Conservation (phyloP, 2,888 invertebrate species). For the Agonum fuliginosum region DNA sequence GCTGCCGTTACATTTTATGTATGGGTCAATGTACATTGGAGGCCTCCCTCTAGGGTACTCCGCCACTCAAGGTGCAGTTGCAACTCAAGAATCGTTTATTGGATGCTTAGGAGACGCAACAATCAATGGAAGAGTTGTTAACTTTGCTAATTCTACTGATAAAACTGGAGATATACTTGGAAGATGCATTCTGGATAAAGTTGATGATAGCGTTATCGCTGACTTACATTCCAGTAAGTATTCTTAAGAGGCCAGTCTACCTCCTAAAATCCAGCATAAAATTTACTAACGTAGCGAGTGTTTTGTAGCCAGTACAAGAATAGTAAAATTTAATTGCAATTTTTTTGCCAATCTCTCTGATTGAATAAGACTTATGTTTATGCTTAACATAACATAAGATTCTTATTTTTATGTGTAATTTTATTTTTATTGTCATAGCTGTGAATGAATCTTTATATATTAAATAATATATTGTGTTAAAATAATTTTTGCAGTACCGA, state of each 20-base stretch:
- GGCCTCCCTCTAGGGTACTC: conserved; percentile 82
- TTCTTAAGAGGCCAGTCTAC: too few relatives aligned
- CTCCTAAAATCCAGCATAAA: too few relatives aligned
- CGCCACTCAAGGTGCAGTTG: conserved; percentile 75
- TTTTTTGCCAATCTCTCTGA: background rate
- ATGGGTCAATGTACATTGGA: conserved; percentile 89
- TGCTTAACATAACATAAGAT: too few relatives aligned
- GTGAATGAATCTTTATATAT: too few relatives aligned
- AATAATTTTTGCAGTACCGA: conserved; percentile 41
- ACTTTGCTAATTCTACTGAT: conserved; percentile 83
- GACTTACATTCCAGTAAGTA: conserved; percentile 66
- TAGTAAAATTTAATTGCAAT: background rate
- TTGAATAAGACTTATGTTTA: background rate
- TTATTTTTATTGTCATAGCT: conserved; percentile 20
- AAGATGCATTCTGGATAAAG: conserved; percentile 74
- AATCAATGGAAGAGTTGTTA: conserved; percentile 86
- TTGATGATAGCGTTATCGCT: conserved; percentile 66
- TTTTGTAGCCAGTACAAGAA: too few relatives aligned
- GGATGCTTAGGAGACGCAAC: conserved; percentile 97
- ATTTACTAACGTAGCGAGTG: too few relatives aligned
- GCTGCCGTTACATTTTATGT: conserved; percentile 72
- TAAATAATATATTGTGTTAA: too few relatives aligned
- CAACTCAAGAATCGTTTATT: conserved; percentile 80
- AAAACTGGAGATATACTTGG: conserved; percentile 77
- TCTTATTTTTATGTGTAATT: too few relatives aligned